These are phyloP conservation scores for Chaetops frenatus DNA, from an alignment of 2,113 vertebrate species.

Conservation along the genomic window DNA sequence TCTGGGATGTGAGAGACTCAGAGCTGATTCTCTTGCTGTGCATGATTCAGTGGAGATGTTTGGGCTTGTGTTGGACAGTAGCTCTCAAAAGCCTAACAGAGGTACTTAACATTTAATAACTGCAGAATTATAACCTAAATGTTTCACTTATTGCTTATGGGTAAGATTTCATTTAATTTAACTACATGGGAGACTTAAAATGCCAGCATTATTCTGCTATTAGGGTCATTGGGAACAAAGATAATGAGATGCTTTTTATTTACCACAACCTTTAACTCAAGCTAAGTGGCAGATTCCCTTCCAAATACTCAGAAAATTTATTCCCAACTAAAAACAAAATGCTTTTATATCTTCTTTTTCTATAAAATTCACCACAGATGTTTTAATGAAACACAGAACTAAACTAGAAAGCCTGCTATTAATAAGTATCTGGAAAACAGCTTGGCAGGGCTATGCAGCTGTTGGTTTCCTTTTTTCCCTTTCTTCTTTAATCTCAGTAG, in stretches of 20 bases:
- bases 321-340: background rate
- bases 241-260: background rate
- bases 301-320: background rate
- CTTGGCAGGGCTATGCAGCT: background rate
- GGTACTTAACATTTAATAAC: background rate
- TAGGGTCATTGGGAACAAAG: background rate
- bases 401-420: background rate
- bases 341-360: background rate
- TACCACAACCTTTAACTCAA: background rate
- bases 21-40: background rate
- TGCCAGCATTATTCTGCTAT: background rate
- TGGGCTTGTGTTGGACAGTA: background rate
- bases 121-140: background rate
- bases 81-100: background rate
- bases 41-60: background rate
- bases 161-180: background rate
- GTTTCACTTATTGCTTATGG: background rate
- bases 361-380: background rate
- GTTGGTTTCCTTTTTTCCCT: background rate
- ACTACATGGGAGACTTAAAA: background rate
- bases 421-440: background rate
- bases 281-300: background rate
- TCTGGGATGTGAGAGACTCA: background rate
- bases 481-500: background rate
- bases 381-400: background rate